Evolutionary conservation across 2,888 invertebrate genomes (phyloP), one percentile per base, ranked within the genome.

Genomic region (Spilarctia lutea): DNA sequence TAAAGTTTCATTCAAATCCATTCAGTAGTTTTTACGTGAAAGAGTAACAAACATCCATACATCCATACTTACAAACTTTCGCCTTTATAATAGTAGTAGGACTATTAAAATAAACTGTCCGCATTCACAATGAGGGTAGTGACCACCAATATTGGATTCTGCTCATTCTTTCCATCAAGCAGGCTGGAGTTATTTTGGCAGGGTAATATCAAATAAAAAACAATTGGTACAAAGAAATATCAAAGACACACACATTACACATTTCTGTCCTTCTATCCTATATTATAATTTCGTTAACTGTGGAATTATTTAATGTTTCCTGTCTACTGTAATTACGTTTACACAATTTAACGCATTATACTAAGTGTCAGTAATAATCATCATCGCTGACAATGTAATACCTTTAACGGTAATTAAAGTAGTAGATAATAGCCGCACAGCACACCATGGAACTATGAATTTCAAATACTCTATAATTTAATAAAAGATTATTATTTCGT

Each of bases 261-360:
- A 1, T 42, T 13, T 42, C 13, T 42, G 30, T 63, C 30, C 6
- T 63, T 27, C 60, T 27, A 16, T 63, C 2, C 8, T 30, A 30
- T 8, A 30, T 27, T 60, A 30, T 63, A 27, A 63, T 63, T 63
- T 63, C 20, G 35, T 45, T 42, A 33, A 56, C 33, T n/a, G 71
- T 42, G 56, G 69, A 78, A 67, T 74, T 74, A 83, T 84, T 77
- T 79, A 78, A 78, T 65, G 65, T 79, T 82, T 85, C 82, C 82
- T 76, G 77, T 72, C 76, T 66, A 68, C 68, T 69, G 60, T 68
- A 60, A 65, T 48, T 73, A n/a, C 30, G 42, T 72, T 71, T 65
- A 71, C 71, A 69, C 48, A 30, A 30, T 81, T 76, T 65, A 74
- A 66, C 75, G 74, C 60, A 69, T 69, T 65, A 70, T 35, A 68